Evolutionary conservation across 2,888 invertebrate genomes (phyloP), one percentile per base, ranked within the genome.

Genomic region (Allacma fusca): DNA sequence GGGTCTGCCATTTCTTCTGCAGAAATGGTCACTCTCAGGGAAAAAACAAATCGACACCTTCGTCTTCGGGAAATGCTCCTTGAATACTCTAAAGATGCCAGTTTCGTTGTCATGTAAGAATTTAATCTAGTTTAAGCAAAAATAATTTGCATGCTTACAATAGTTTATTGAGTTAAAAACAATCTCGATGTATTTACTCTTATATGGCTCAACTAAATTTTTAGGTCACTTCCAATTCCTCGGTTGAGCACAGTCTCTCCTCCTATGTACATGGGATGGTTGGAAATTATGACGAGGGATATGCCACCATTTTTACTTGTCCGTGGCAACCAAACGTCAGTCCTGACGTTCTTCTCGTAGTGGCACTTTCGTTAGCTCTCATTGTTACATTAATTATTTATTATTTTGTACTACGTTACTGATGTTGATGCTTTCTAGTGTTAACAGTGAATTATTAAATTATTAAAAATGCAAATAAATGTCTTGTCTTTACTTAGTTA

Each of bases 181-280:
- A n/a, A n/a, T n/a, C n/a, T n/a, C n/a, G n/a, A n/a, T n/a, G n/a
- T n/a, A n/a, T n/a, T n/a, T n/a, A n/a, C n/a, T n/a, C n/a, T n/a
- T n/a, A n/a, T 68, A 24, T 26, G 29, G 7, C 13, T 67, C 26
- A 40, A 40, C 13, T 67, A n/a, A n/a, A n/a, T 28, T 16, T 87
- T 26, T 85, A 93, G 92, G 90, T 97, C 98, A 2, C 88, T 97
- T 80, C 97, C 97, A 34, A 95, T 97, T 92, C 97, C 97, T 0
- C 90, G 96, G 82, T 96, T 96, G 84, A 94, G 93, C 64, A 93
- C 93, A 0, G 93, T 96, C 75, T 94, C 96, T 1, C 94, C 96
- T 1, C 92, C 95, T 0, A 89, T 98, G 67, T 98, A 97, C 88
- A 94, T 97, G 95, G 93, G 95, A 19, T 98, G 97, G 97, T 87